These are phyloP conservation scores for Rotaria macrura DNA, from an alignment of 2,888 invertebrate species.

Conservation along the genomic window DNA sequence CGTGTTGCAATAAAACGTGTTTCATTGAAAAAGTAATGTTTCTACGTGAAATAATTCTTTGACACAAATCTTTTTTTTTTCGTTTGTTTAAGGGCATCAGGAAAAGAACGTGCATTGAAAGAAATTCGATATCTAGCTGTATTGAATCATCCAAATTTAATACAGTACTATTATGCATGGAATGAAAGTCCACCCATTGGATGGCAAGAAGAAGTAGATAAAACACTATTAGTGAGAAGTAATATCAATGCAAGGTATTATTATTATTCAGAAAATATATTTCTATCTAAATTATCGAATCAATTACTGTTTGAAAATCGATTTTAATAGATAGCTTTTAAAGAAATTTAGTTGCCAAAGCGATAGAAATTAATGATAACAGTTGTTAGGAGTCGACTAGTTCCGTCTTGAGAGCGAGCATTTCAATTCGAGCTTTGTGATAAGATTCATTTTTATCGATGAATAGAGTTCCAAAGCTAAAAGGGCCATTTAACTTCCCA, in stretches of 20 bases:
- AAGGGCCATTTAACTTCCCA: too few relatives aligned
- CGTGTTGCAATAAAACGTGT: constrained; percentile 90
- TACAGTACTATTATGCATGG: constrained; percentile 21
- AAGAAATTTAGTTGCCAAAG: too few relatives aligned
- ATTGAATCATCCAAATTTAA: constrained; percentile 23
- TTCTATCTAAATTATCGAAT: too few relatives aligned
- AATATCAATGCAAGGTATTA: background rate
- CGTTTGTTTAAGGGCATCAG: background rate
- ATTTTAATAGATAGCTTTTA: too few relatives aligned
- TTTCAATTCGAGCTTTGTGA: too few relatives aligned
- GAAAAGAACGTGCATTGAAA: background rate
- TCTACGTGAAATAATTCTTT: background rate
- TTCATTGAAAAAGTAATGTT: constrained; percentile 59
- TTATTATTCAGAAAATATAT: too few relatives aligned
- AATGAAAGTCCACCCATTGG: background rate
- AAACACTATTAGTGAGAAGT: background rate
- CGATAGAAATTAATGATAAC: too few relatives aligned
- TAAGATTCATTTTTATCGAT: too few relatives aligned
- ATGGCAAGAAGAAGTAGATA: constrained; percentile 17
- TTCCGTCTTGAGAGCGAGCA: too few relatives aligned
- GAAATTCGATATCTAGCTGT: constrained; percentile 18
- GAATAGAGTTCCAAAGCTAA: too few relatives aligned
- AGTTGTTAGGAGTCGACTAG: too few relatives aligned
- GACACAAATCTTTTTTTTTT: background rate
- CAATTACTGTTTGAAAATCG: too few relatives aligned